phyloP scores from a whole-genome alignment of 2,888 invertebrate genomes.

The Eupithecia inturbata region DNA sequence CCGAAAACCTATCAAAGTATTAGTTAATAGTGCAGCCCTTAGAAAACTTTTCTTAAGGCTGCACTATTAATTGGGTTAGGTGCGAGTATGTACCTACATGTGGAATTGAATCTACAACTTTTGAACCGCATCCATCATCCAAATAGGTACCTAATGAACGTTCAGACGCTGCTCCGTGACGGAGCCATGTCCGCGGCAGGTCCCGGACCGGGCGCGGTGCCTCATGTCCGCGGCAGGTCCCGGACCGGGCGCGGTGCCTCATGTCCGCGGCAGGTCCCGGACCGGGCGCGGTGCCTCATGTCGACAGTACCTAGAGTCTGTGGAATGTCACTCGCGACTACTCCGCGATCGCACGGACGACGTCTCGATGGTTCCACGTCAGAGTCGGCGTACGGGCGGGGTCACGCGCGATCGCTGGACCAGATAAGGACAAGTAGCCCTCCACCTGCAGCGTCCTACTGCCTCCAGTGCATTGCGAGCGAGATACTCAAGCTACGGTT shows the following conservation, averaged over 20 bases:
- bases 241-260: not conserved
- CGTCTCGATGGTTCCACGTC: conserved; percentile 1
- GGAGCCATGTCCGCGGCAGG: no score
- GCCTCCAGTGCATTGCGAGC: not conserved
- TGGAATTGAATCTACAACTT: not conserved
- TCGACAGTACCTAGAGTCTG: no score
- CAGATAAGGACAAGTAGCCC: not conserved
- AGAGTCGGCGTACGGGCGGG: not conserved
- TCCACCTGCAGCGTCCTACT: not conserved
- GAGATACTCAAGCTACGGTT: not conserved
- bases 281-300: not conserved
- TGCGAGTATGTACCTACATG: no score
- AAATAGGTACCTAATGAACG: no score
- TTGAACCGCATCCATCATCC: not conserved
- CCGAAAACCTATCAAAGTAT: no score
- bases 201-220: not conserved
- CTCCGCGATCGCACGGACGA: not conserved
- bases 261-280: no score
- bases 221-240: no score
- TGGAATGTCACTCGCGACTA: not conserved
- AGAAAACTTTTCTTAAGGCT: no score
- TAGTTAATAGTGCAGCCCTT: no score
- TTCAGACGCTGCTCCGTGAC: no score
- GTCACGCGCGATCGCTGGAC: not conserved
- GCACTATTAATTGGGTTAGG: no score